phyloP scores from a whole-genome alignment of 2,888 invertebrate genomes.

The Oligia fasciuncula region DNA sequence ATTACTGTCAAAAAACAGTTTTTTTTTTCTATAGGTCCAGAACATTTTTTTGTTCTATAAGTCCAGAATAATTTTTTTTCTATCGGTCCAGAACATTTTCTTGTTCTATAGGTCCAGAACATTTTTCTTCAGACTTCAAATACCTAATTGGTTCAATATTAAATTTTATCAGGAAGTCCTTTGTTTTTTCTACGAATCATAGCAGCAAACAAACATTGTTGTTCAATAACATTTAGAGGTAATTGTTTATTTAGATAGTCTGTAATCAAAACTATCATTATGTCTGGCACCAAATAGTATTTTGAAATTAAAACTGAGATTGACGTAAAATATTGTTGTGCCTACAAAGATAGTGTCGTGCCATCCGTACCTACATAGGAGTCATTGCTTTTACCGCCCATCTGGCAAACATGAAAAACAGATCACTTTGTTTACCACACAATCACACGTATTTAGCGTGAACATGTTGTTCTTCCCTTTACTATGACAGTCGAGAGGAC shows the following conservation, averaged over 20 bases:
- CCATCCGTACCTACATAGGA: constrained; percentile 19
- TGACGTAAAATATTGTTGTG: constrained; percentile 40
- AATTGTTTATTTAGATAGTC: background rate
- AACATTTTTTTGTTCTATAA: background rate
- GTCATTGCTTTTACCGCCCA: constrained; percentile 33
- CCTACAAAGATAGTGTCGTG: constrained; percentile 25
- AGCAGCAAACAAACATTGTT: background rate
- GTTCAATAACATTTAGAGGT: background rate
- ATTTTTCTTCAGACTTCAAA: background rate
- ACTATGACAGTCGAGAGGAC: background rate
- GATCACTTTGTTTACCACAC: constrained; percentile 34
- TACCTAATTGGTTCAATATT: background rate
- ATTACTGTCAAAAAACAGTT: too few species aligned
- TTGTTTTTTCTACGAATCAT: background rate
- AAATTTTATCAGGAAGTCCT: background rate
- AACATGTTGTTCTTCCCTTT: background rate
- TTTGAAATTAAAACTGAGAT: constrained; percentile 10
- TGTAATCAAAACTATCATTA: background rate
- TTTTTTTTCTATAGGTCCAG: too few species aligned
- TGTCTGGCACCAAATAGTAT: constrained; percentile 16
- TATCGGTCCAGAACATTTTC: background rate
- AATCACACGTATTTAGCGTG: constrained; percentile 30
- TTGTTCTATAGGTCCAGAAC: background rate
- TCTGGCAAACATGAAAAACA: constrained; percentile 59
- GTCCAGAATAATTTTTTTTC: background rate